Evolutionary conservation across 2,888 invertebrate species (phyloP), one percentile per base, ranked within the genome.

Genomic region (Eupithecia pulchellata): DNA sequence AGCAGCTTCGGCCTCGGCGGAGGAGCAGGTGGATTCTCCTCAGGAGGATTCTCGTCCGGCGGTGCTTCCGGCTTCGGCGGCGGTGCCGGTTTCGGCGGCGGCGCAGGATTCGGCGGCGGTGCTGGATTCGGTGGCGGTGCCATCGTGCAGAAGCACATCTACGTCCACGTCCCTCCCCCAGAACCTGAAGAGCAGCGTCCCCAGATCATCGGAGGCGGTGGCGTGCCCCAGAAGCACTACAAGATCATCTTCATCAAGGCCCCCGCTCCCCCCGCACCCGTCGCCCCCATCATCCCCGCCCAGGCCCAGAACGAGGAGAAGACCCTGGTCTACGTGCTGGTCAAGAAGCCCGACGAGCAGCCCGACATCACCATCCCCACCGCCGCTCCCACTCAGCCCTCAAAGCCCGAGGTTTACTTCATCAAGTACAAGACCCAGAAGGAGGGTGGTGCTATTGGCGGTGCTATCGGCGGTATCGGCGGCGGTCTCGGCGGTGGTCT

Each of bases 201-300:
- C 76, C 95, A 96, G 85, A 95, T 96, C 70, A 95, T 96, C 84
- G 93, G 93, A 69, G 94, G 95, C 14, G 95, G 96, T 60, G 95
- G 96, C 71, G 95, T 96, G 63, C 91, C 96, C 84, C 97, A 97
- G 91, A 97, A 97, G 85, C 97, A 97, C 93, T 97, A 97, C 96
- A 97, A 97, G 91, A 97, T 97, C 92, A 97, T 97, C 95, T 97
- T 97, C 96, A 97, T 97, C 93, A 97, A 97, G 95, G 97, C 97
- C 74, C 97, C 97, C 71, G 96, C 97, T 78, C 95, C 97, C 78
- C 97, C 97, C 83, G 96, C 96, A 69, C 97, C 97, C 72, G 96
- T 97, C 76, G 96, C 96, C 0, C 97, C 97, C 83, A 95, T 96
- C 81, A 96, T 97, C 86, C 97, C 97, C 80, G 95, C 96, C 64